phyloP scores from a whole-genome alignment of 2,797 vertebrate species.

The Sciaenops ocellatus region DNA sequence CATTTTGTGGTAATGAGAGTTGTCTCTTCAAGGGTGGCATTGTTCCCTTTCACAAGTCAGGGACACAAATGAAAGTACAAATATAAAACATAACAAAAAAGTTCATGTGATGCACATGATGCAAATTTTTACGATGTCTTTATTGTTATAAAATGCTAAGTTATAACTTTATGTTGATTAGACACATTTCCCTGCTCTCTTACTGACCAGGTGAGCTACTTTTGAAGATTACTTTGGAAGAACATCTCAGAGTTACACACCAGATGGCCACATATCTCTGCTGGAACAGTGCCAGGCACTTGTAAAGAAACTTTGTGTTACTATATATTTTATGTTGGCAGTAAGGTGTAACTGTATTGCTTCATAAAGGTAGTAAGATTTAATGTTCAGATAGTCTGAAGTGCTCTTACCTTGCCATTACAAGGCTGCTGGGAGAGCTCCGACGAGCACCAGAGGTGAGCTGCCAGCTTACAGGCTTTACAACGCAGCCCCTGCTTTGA shows the following conservation, averaged over 20 bases:
- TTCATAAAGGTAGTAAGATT: conserved; percentile 22
- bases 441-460: conserved; percentile 93
- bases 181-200: neutral
- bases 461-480: conserved; percentile 90
- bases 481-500: conserved; percentile 94
- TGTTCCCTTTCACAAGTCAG: conserved; percentile 23
- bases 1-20: conserved; percentile 17
- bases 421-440: conserved; percentile 92
- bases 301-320: neutral
- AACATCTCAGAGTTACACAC: conserved; percentile 11
- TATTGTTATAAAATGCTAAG: neutral
- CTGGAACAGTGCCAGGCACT: conserved; percentile 1
- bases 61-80: neutral
- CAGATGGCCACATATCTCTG: conserved; percentile 21
- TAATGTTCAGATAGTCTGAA: neutral
- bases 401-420: conserved; percentile 87
- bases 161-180: neutral
- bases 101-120: neutral
- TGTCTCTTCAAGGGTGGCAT: neutral
- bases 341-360: conserved; percentile 1
- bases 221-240: neutral
- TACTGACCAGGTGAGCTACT: neutral
- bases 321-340: conserved; percentile 6
- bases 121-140: neutral
- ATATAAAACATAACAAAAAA: neutral